These are phyloP conservation scores for Xerus inauris DNA, from an alignment of 2,113 vertebrate genomes.

Conservation along the genomic window DNA sequence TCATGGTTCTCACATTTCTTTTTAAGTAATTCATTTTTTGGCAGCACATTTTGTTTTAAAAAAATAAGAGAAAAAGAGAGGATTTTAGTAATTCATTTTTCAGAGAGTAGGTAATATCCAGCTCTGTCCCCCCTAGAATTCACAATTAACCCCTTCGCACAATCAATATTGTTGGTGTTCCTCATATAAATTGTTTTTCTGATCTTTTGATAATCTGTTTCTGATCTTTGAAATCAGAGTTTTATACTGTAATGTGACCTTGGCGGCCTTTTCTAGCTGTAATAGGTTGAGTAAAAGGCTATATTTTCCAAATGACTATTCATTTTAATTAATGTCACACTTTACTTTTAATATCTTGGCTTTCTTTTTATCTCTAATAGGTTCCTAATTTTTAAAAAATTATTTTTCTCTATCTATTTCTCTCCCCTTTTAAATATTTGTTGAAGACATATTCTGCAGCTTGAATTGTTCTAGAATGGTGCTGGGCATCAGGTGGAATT, in stretches of 20 bases:
- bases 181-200: background rate
- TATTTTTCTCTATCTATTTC: background rate
- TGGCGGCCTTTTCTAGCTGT: background rate
- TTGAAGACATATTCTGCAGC: background rate
- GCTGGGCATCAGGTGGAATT: background rate
- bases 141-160: background rate
- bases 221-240: background rate
- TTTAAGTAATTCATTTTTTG: slow-evolving; percentile 37
- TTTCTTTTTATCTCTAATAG: background rate
- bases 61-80: background rate
- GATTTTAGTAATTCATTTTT: slow-evolving; percentile 18
- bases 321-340: background rate
- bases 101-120: background rate
- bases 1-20: background rate
- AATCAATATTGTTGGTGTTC: background rate
- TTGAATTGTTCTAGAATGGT: background rate
- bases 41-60: background rate
- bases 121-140: background rate
- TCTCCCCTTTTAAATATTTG: background rate
- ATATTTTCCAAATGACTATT: background rate
- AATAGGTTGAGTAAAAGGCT: background rate
- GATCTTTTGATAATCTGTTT: background rate
- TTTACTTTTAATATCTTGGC: background rate
- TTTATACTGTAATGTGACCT: background rate
- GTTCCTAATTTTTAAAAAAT: background rate